These are phyloP conservation scores for Melopsittacus undulatus DNA, from an alignment of 2,797 vertebrate genomes.

Conservation along the genomic window DNA sequence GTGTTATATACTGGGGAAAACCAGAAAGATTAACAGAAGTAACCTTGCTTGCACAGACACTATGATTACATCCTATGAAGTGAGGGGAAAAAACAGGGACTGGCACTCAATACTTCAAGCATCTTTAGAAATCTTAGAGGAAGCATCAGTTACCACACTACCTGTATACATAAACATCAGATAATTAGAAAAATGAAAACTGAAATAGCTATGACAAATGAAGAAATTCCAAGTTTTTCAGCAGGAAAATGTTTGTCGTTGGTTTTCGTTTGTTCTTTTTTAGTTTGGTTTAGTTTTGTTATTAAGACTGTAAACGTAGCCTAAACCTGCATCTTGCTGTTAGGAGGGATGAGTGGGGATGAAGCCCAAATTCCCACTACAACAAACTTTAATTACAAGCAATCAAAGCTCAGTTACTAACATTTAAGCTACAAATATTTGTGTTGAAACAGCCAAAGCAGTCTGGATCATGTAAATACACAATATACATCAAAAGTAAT, in stretches of 20 bases:
- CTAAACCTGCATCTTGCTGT: neutral
- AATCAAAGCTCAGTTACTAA: neutral
- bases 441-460: neutral
- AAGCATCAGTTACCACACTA: neutral
- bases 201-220: neutral
- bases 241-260: neutral
- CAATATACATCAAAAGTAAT: neutral
- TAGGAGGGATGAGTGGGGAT: neutral
- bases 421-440: neutral
- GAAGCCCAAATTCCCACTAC: neutral
- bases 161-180: neutral
- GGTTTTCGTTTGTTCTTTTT: neutral
- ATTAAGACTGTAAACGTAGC: neutral
- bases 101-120: neutral
- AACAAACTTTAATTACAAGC: neutral
- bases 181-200: neutral
- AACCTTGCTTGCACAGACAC: neutral
- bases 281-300: neutral
- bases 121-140: neutral
- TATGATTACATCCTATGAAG: neutral
- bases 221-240: neutral
- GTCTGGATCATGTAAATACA: neutral
- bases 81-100: neutral
- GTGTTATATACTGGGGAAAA: neutral
- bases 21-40: neutral